Percentiles rank a stretch among this genome's conserved stretches.
These are phyloP conservation scores for Psammodynastes pulverulentus DNA, from an alignment of 2,113 vertebrate species.

Conservation along the genomic window DNA sequence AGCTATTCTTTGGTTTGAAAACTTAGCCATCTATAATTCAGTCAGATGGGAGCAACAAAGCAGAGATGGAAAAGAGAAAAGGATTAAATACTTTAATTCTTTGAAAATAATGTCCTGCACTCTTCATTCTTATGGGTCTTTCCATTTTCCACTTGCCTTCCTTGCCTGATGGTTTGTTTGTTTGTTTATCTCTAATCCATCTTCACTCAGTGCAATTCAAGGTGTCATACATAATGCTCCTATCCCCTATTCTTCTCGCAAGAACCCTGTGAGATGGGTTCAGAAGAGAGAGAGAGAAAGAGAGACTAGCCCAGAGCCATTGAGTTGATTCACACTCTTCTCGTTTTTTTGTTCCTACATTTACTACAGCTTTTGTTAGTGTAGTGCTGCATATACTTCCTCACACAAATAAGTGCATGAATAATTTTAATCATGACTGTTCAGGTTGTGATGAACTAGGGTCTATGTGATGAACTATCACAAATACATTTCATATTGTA, in stretches of 20 bases:
- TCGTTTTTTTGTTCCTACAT: not conserved
- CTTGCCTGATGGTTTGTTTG: not conserved
- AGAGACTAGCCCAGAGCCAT: not conserved
- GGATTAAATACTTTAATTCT: not conserved
- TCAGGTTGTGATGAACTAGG: not conserved
- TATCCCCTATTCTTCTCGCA: not conserved
- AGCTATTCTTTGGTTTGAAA: not conserved
- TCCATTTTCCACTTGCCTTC: not conserved
- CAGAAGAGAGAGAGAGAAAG: not conserved
- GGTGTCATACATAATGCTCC: not conserved
- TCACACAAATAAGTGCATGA: not conserved
- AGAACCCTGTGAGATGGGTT: not conserved
- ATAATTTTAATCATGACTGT: not conserved
- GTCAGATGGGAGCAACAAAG: not conserved
- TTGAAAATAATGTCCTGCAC: not conserved
- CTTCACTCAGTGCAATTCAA: not conserved
- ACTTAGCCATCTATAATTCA: not conserved
- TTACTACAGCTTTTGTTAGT: not conserved
- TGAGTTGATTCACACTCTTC: not conserved
- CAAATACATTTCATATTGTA: not conserved
- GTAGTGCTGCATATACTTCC: not conserved
- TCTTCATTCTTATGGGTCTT: not conserved
- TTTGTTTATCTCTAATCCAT: not conserved
- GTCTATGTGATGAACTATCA: not conserved
- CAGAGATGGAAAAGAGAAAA: not conserved